These are phyloP conservation scores for Parazoanthus atlanticus DNA, from an alignment of 92 coral and sea anemone genomes.

Conservation along the genomic window DNA sequence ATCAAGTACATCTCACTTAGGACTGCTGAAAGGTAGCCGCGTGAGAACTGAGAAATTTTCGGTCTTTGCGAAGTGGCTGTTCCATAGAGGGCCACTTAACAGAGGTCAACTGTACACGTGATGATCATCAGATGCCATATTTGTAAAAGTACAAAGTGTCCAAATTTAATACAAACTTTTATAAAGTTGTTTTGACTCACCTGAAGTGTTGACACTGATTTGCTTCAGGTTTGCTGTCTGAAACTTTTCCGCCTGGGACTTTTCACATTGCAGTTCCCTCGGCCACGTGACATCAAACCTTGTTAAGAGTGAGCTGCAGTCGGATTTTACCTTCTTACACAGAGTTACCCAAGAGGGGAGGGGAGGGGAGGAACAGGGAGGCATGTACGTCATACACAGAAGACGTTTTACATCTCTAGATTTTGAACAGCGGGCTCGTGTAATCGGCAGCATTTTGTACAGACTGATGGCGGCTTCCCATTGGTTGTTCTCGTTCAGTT, in stretches of 20 bases:
- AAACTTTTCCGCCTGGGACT: background rate
- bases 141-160: too few species aligned
- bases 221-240: constrained; percentile 6
- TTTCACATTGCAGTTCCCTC: background rate
- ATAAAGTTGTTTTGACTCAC: background rate
- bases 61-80: too few species aligned
- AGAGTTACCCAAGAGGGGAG: constrained; percentile 1
- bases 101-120: too few species aligned
- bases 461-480: constrained; percentile 34
- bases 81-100: too few species aligned
- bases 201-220: background rate
- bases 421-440: constrained; percentile 22
- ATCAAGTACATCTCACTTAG: too few species aligned
- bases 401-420: constrained; percentile 18
- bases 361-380: background rate
- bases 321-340: constrained; percentile 24
- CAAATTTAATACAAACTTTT: background rate
- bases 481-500: constrained; percentile 24
- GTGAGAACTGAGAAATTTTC: too few species aligned
- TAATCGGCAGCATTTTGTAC: constrained; percentile 12
- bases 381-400: constrained; percentile 19
- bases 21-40: too few species aligned
- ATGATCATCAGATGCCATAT: too few species aligned
- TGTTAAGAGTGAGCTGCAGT: background rate
- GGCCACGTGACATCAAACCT: constrained; percentile 5